phyloP scores from a whole-genome alignment of 2,888 invertebrate species.

The Drosophila infuscata region DNA sequence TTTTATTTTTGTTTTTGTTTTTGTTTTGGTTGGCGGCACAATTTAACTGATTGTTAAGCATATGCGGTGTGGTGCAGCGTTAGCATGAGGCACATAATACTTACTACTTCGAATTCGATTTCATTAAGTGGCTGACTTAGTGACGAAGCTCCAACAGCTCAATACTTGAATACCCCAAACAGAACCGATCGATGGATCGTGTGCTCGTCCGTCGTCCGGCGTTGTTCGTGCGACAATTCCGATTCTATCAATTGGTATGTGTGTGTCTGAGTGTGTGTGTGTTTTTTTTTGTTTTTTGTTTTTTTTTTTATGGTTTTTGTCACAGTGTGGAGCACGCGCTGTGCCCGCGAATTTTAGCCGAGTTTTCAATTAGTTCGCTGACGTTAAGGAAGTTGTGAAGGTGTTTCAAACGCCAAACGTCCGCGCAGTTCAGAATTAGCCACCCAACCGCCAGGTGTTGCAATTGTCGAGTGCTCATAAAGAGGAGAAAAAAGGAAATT shows the following conservation, averaged over 20 bases:
- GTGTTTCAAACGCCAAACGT: slow-evolving; percentile 60
- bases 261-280: background rate
- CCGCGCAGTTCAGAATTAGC: slow-evolving; percentile 72
- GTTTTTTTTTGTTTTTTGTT: background rate
- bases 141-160: slow-evolving; percentile 55
- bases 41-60: slow-evolving; percentile 53
- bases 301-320: slow-evolving; percentile 31
- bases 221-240: slow-evolving; percentile 46
- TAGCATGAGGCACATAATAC: slow-evolving; percentile 27
- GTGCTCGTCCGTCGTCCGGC: slow-evolving; percentile 46
- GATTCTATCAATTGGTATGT: slow-evolving; percentile 13
- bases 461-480: slow-evolving; percentile 33
- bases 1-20: background rate
- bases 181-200: slow-evolving; percentile 64
- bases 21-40: slow-evolving; percentile 15
- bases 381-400: slow-evolving; percentile 78
- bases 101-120: slow-evolving; percentile 52
- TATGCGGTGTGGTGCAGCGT: slow-evolving; percentile 55
- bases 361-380: slow-evolving; percentile 80
- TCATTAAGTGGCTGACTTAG: slow-evolving; percentile 45
- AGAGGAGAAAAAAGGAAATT: background rate
- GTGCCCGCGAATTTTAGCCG: slow-evolving; percentile 69
- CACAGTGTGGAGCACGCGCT: slow-evolving; percentile 67
- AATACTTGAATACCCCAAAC: slow-evolving; percentile 55
- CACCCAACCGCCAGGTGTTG: slow-evolving; percentile 64